phyloP scores from a whole-genome alignment of 2,797 vertebrate genomes.

The Decapterus maruadsi region DNA sequence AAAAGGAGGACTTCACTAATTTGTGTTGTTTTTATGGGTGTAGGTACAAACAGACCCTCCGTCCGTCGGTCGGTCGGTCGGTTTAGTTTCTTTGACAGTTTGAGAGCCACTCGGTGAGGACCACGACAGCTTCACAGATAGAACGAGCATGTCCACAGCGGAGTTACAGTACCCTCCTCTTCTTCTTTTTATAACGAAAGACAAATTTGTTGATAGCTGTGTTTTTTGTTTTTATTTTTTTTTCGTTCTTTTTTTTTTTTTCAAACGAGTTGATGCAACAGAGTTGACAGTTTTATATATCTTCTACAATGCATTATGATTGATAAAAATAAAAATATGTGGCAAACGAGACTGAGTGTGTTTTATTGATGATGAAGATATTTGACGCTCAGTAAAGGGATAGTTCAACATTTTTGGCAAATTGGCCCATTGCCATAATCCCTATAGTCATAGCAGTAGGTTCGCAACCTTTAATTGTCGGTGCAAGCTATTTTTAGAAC shows the following conservation, averaged over 20 bases:
- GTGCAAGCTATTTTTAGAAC: no score
- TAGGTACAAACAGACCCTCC: conserved; percentile 43
- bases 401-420: no score
- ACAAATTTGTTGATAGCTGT: conserved; percentile 71
- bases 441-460: no score
- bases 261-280: conserved; percentile 66
- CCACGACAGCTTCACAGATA: conserved; percentile 53
- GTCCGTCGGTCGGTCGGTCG: not conserved
- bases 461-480: no score
- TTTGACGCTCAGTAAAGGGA: no score
- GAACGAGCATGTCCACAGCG: conserved; percentile 51
- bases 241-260: conserved; percentile 42
- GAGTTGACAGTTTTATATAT: conserved; percentile 83
- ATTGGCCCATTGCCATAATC: no score
- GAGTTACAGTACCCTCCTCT: conserved; percentile 57
- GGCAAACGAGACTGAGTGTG: conserved; percentile 50
- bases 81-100: conserved; percentile 42
- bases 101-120: conserved; percentile 65
- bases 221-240: conserved; percentile 36
- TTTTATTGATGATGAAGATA: conserved; percentile 21
- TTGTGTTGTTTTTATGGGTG: conserved; percentile 47
- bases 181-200: conserved; percentile 68
- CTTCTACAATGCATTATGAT: conserved; percentile 80
- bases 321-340: conserved; percentile 78
- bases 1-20: conserved; percentile 62